A percentile compares a stretch with the other conserved stretches of the same genome.
phyloP scores from a whole-genome alignment of 2,113 vertebrate species.

The Bucco capensis region DNA sequence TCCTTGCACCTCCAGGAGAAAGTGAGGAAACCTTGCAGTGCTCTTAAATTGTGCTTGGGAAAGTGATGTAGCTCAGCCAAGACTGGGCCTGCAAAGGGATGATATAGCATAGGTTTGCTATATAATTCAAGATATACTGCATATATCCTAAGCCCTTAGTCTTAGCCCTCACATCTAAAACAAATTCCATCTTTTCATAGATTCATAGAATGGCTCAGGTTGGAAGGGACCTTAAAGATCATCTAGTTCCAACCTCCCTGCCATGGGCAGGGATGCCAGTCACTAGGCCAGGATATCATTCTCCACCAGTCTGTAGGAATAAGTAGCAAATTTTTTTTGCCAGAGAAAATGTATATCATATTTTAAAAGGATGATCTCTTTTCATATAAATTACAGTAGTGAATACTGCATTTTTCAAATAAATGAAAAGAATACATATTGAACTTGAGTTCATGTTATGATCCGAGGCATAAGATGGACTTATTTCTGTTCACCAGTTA shows the following conservation, averaged over 20 bases:
- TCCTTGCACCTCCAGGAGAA: background rate
- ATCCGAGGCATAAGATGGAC: background rate
- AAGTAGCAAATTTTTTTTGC: background rate
- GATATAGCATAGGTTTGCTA: background rate
- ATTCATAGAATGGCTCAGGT: too few relatives aligned
- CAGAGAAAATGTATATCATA: background rate
- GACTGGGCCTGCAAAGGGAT: background rate
- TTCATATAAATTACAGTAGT: background rate
- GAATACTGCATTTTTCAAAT: conserved; percentile 11
- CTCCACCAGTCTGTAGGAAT: background rate
- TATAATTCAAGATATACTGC: background rate
- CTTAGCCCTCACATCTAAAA: background rate
- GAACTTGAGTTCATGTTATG: background rate
- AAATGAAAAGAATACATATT: background rate
- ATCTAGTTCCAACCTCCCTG: too few relatives aligned
- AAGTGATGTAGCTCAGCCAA: background rate
- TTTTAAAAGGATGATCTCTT: conserved; percentile 6
- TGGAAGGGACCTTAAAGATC: too few relatives aligned
- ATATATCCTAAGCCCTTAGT: background rate
- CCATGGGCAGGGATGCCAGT: too few relatives aligned
- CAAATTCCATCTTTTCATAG: background rate
- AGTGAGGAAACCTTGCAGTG: background rate
- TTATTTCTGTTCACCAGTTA: background rate
- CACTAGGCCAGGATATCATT: too few relatives aligned
- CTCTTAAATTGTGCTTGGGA: background rate